Base-by-base conservation (phyloP, 2,797 vertebrate genomes). In the Sebastes jordani region DNA sequence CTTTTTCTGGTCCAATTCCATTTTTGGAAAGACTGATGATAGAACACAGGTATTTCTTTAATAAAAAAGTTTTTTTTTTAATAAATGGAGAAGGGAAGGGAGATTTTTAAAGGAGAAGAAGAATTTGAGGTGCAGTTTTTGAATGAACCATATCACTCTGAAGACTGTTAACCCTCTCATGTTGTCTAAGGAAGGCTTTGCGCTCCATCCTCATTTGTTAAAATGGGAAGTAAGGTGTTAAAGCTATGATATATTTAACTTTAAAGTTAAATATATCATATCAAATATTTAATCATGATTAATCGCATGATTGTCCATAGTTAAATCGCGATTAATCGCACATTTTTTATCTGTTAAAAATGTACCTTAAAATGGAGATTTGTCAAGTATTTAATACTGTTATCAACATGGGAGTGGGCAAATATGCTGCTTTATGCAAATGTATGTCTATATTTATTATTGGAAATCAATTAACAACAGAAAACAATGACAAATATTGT, bases 131-230 rank as follows among this genome's bases (percentile, higher is more conserved):
- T 52, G 73, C 20, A 18, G 23, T 71, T 87, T n/a, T 60, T 85
- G 78, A 85, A 88, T 87, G 84, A 84, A 89, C 82, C 80, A 79
- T 30, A 77, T 81, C 72, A 78, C 80, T 66, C 67, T 67, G 30
- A 58, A 81, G 60, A 46, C 66, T 66, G 30, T 60, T 42, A 36
- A 68, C 16, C 9, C 9, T 49, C 38, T 71, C 8, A 58, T 63
- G 42, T 13, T 36, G 32, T 61, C 38, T 11, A 27, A 46, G 5
- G 16, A 34, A 32, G 42, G 20, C 30, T 2, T 34, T 16, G n/a
- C 1, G 9, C n/a, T 67, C 30, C n/a, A 54, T 72, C 9, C 1
- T 62, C 55, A 60, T 32, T 70, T 8, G 18, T 77, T 30, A 38
- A 18, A 42, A 59, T 11, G 10, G 16, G 46, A 74, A 67, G 6